Conservation (phyloP, 2,113 vertebrate genomes). For the Forbesichthys papilliferus region DNA sequence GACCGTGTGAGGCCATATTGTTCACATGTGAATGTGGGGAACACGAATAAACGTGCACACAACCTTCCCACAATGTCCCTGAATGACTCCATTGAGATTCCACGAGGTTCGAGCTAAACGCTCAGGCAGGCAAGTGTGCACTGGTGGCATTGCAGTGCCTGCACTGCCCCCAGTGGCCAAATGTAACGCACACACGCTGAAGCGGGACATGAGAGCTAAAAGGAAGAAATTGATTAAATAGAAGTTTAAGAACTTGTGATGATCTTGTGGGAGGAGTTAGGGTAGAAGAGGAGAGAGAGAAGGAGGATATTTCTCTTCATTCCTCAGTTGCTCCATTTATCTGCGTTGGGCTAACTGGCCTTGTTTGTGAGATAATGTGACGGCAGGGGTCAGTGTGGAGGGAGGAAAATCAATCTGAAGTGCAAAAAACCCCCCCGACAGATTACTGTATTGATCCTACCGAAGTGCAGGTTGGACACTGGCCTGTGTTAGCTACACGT, state of each 20-base stretch:
- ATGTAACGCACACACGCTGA: too few species aligned
- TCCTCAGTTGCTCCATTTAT: slow-evolving; percentile 64
- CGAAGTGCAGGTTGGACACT: slow-evolving; percentile 59
- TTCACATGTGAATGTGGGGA: too few species aligned
- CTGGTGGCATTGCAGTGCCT: too few species aligned
- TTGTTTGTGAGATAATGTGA: slow-evolving; percentile 77
- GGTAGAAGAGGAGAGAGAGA: slow-evolving; percentile 19
- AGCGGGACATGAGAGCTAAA: background rate
- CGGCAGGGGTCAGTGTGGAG: slow-evolving; percentile 68
- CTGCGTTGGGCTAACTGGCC: slow-evolving; percentile 70
- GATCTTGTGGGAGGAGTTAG: slow-evolving; percentile 17
- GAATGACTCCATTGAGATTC: too few species aligned
- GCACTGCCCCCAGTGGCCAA: too few species aligned
- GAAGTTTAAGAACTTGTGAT: slow-evolving; percentile 4
- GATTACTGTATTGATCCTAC: slow-evolving; percentile 72
- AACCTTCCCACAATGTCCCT: too few species aligned
- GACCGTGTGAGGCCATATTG: too few species aligned
- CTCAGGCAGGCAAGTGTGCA: too few species aligned
- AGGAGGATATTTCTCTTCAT: slow-evolving; percentile 41
- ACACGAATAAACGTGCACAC: too few species aligned
- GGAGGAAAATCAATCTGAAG: slow-evolving; percentile 72
- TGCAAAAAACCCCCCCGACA: slow-evolving; percentile 52
- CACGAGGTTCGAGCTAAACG: too few species aligned
- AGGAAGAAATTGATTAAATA: background rate
- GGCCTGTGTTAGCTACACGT: slow-evolving; percentile 43